phyloP scores from a whole-genome alignment of 1,140 invertebrate genomes.

The Oreohelix idahoensis region DNA sequence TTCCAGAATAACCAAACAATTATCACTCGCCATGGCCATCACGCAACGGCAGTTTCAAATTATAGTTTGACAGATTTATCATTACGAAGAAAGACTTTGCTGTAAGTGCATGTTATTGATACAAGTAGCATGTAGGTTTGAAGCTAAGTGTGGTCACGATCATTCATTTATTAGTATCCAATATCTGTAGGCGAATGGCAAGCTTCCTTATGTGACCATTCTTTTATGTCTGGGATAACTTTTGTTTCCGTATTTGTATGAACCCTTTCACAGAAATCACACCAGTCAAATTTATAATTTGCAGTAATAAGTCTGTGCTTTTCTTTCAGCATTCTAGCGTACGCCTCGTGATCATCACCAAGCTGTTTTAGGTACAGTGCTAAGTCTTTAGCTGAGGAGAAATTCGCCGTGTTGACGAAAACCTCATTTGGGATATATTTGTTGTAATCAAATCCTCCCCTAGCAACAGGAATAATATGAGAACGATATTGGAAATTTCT shows the following conservation, averaged over 20 bases:
- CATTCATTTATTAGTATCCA: neutral
- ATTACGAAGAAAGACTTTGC: too few relatives aligned
- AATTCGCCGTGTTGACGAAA: slow-evolving; percentile 93
- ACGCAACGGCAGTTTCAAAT: too few relatives aligned
- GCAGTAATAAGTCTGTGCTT: slow-evolving; percentile 17
- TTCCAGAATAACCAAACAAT: too few relatives aligned
- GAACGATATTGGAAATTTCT: slow-evolving; percentile 11
- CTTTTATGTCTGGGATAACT: slow-evolving; percentile 3
- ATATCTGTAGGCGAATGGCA: neutral
- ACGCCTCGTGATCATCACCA: slow-evolving; percentile 28
- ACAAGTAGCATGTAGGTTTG: too few relatives aligned
- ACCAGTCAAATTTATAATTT: slow-evolving; percentile 8
- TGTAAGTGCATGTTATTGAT: too few relatives aligned
- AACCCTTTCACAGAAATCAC: neutral
- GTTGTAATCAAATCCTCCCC: slow-evolving; percentile 73
- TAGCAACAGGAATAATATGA: slow-evolving; percentile 53
- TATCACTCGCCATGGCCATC: too few relatives aligned
- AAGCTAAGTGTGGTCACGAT: too few relatives aligned
- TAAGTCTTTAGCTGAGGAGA: slow-evolving; percentile 86
- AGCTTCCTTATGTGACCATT: slow-evolving; percentile 2
- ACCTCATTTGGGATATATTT: slow-evolving; percentile 77
- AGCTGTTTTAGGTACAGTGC: slow-evolving; percentile 84
- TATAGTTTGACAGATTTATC: too few relatives aligned
- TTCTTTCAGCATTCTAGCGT: slow-evolving; percentile 32
- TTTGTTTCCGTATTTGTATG: neutral